Percentiles rank a stretch among this genome's conserved stretches.
These are phyloP conservation scores for Oreocharis arfaki DNA, from an alignment of 2,113 vertebrate genomes.

Conservation along the genomic window DNA sequence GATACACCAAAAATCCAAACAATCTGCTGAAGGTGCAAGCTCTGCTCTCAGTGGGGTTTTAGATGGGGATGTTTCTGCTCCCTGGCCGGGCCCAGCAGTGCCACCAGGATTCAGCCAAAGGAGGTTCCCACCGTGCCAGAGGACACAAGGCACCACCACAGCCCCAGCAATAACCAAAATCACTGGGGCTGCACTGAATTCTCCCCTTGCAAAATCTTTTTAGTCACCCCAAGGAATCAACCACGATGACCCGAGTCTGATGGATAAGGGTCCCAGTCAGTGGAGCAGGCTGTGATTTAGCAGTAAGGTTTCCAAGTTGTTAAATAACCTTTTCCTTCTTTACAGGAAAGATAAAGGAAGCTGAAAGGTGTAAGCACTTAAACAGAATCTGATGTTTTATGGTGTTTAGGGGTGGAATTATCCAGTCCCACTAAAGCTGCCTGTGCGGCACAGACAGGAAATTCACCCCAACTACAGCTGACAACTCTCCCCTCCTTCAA, in stretches of 20 bases:
- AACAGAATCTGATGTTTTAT: not conserved
- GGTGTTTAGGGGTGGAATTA: not conserved
- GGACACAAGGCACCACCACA: rapidly evolving
- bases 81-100: not conserved
- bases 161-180: not conserved
- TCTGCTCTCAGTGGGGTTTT: rapidly evolving
- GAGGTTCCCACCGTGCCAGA: not conserved
- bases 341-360: not conserved
- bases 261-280: not conserved
- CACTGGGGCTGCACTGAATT: not conserved
- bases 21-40: rapidly evolving
- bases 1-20: rapidly evolving
- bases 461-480: not conserved
- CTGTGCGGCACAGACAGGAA: not conserved
- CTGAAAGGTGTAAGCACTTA: not conserved
- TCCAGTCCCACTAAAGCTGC: not conserved
- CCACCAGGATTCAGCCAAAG: not conserved
- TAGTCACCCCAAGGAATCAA: not conserved
- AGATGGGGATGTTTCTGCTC: rapidly evolving
- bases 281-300: not conserved
- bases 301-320: not conserved
- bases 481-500: not conserved
- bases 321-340: not conserved
- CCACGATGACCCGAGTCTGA: not conserved
- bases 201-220: not conserved